A percentile compares a stretch with the other conserved stretches of the same genome.
Evolutionary conservation across 1,140 invertebrate species (phyloP).

Genomic region (Cherax quadricarinatus): DNA sequence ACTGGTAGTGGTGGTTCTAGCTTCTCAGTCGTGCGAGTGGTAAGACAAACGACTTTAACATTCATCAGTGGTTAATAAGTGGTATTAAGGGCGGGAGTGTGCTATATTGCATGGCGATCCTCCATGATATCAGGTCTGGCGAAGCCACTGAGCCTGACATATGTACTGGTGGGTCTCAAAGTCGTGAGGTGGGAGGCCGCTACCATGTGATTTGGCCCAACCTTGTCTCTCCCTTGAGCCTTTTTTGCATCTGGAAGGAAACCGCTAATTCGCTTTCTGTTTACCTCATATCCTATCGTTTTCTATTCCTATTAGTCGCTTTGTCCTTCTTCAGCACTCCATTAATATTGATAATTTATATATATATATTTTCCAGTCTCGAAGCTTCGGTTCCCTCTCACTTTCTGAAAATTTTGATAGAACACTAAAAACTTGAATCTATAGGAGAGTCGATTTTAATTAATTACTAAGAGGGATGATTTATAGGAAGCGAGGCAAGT

Average conservation of each 20-base stretch:
- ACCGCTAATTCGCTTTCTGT: constrained; percentile 1
- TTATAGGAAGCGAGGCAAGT: neutral
- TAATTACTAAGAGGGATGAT: constrained; percentile 7
- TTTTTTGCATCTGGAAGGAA: constrained; percentile 9
- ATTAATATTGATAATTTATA: no score
- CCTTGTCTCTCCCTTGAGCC: constrained; percentile 1
- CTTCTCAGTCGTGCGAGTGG: neutral
- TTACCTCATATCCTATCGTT: neutral
- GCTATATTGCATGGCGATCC: constrained; percentile 4
- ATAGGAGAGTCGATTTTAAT: neutral
- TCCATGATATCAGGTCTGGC: constrained; percentile 1
- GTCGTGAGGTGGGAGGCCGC: constrained; percentile 1
- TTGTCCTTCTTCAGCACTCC: neutral
- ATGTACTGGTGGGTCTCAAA: neutral
- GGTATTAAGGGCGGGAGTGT: constrained; percentile 8
- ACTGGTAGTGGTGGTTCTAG: neutral
- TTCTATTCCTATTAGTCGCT: neutral
- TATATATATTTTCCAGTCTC: no score
- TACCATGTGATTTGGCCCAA: constrained; percentile 1
- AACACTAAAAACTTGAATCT: neutral
- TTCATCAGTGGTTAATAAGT: constrained; percentile 15
- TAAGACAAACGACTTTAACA: constrained; percentile 3
- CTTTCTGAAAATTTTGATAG: neutral
- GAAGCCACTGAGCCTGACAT: neutral
- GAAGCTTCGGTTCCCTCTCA: no score